Base-by-base conservation (phyloP, 1,140 invertebrate species). In the Drosophila tani region DNA sequence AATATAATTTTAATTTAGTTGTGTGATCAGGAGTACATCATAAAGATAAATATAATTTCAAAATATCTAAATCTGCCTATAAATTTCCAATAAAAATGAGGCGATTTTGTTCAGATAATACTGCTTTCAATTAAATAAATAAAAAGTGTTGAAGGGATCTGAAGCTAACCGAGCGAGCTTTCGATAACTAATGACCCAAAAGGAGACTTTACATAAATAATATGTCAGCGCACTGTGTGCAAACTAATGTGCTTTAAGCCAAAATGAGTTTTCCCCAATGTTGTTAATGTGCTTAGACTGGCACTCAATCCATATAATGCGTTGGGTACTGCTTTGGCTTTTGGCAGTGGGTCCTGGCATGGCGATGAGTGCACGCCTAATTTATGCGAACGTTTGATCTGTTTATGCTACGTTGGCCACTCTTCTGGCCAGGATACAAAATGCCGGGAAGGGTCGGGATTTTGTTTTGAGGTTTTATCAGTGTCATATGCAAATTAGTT, bases 331-430 rank as follows among this genome's bases (percentile, higher is more conserved):
- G 7, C 19, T 46, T 19, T 27, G 49, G 19, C 19, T 66, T 43
- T 29, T 27, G 49, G 45, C 24, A 56, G 21, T 32, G 21, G 41
- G 53, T 27, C 19, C 47, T 32, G n/a, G 24, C 35, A 50, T 17
- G 29, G 21, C 38, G 46, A 70, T 59, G 55, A 45, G 38, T 74
- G 47, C 32, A 64, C 50, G 45, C 60, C 29, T 78, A 86, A 83
- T 79, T 86, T 86, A 79, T 79, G 79, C 75, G 21, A 69, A 77
- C 75, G 76, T 87, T 87, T 87, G 83, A 87, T 87, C 83, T 87
- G 77, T 82, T 87, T 75, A 87, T 82, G 80, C 76, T 80, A 87
- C 83, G 76, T 71, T 87, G 80, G 55, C 24, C 49, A 67, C 40
- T 53, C 62, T 50, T 53, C 7, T 43, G 46, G 59, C 63, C 57